Base-by-base conservation (phyloP, 64 coral and sea anemone species). In the Montipora sp. region DNA sequence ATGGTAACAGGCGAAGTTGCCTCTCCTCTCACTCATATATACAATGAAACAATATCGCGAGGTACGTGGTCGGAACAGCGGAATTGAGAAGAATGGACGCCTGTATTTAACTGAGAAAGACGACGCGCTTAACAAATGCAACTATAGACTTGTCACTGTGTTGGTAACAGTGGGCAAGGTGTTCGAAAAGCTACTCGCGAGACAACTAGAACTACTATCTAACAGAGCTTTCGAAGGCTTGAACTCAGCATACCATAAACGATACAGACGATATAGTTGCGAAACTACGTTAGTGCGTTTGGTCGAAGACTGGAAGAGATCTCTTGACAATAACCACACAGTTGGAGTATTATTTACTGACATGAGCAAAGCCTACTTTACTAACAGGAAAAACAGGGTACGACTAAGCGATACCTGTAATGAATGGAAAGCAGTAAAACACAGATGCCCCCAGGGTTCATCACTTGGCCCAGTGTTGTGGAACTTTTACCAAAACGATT, bases 71-170 rank as follows among this genome's bases (percentile, higher is more conserved):
- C 79, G 18, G 59, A 80, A 8, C 47, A 78, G 11, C 71, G 77
- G 78, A 24, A 24, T 24, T 24, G 23, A 24, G 23, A 0, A 24
- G 23, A 24, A 24, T 80, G 15, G 81, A 65, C 5, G 19, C 47
- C 67, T 44, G 85, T 74, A 75, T 88, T 68, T 68, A 75, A 19
- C 23, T 24, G 23, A 24, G 6, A 68, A 68, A 12, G 87, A 58
- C 0, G 87, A 89, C 50, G 70, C 87, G 4, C 73, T 89, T 22
- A 27, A 48, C 49, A 77, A 77, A 55, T 27, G 20, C 23, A 89
- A 89, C 73, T 89, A 89, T 55, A 89, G 87, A 59, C 70, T 72
- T 18, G 67, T 89, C 4, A 89, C 50, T n/a, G 73, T 89, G 50
- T 59, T 89, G 51, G 77, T 47, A 16, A 76, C 87, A 12, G 72